Evolutionary conservation across 2,113 vertebrate species (phyloP), one percentile per base, ranked within the genome.

Genomic region (Pollimyrus isidori): DNA sequence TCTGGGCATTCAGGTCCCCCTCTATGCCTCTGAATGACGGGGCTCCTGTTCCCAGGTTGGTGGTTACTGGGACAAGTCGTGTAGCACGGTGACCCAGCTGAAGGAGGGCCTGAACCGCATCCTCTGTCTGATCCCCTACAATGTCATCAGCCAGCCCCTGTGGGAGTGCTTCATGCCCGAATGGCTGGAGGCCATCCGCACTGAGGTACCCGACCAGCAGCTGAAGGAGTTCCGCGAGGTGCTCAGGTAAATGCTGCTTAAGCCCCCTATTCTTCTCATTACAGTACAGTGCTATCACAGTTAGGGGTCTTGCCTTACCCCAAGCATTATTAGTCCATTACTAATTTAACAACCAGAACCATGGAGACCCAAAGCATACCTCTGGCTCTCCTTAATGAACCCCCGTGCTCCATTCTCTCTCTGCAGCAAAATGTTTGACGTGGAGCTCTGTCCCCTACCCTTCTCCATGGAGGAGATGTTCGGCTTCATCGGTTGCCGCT

Each of bases 401-500:
- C 52, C 30, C 50, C 5, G 48, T 23, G 86, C 46, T 89, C 86
- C 85, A 26, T 91, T 93, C 35, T 92, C 10, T 92, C 10, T 88
- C 91, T 92, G 50, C 94, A 99, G 98, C 94, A 99, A 99, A 95
- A 99, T 99, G 98, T 99, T 99, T 96, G 98, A 99, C 91, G 99
- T 98, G 73, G 98, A 99, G 92, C 96, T 99, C 91, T 99, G 98
- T 89, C 98, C 98, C 50, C 96, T 99, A 45, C 98, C 98, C 10
- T 99, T 99, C 94, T 99, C 98, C 91, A 97, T 99, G 98, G 98
- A 99, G 92, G 98, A 99, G 94, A 99, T 99, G 98, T 99, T 99
- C 93, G 97, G 98, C 89, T 99, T 99, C 94, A 99, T 99, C 91
- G 99, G 98, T 91, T 99, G 98, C 93, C 96, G 98, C 89, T 99